These are phyloP conservation scores for Falco naumanni DNA, from an alignment of 2,797 vertebrate species.

Conservation along the genomic window DNA sequence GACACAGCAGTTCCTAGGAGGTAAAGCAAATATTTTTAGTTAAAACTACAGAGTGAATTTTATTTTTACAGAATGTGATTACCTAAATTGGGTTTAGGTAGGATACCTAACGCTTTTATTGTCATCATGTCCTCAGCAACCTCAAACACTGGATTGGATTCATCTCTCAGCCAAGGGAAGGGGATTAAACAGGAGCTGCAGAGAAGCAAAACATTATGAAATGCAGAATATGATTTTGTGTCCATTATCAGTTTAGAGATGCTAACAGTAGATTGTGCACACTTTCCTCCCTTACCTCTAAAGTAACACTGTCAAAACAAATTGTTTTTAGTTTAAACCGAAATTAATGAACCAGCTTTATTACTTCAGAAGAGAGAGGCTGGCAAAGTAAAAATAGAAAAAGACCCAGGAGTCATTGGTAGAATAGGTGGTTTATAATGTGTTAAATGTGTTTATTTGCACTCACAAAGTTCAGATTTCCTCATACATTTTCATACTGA, in stretches of 20 bases:
- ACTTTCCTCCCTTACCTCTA: neutral
- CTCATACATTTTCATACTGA: constrained; percentile 85
- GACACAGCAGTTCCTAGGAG: neutral
- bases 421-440: constrained; percentile 70
- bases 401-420: constrained; percentile 29
- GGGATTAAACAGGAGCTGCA: neutral
- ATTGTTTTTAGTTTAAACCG: neutral
- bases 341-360: constrained; percentile 51
- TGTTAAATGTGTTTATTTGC: constrained; percentile 81
- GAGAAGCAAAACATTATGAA: neutral
- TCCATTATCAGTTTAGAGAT: neutral
- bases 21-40: constrained; percentile 11
- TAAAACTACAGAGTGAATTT: neutral
- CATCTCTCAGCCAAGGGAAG: neutral
- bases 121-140: neutral
- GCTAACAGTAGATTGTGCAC: neutral
- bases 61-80: neutral
- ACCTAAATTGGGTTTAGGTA: neutral
- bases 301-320: constrained; percentile 18
- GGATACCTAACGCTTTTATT: neutral
- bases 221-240: neutral
- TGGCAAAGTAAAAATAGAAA: neutral
- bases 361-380: constrained; percentile 16
- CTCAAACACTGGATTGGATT: neutral
- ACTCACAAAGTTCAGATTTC: constrained; percentile 80